A percentile compares a stretch with the other conserved stretches of the same genome.
These are phyloP conservation scores for Oreohelix idahoensis DNA, from an alignment of 1,140 invertebrate species.

Conservation along the genomic window DNA sequence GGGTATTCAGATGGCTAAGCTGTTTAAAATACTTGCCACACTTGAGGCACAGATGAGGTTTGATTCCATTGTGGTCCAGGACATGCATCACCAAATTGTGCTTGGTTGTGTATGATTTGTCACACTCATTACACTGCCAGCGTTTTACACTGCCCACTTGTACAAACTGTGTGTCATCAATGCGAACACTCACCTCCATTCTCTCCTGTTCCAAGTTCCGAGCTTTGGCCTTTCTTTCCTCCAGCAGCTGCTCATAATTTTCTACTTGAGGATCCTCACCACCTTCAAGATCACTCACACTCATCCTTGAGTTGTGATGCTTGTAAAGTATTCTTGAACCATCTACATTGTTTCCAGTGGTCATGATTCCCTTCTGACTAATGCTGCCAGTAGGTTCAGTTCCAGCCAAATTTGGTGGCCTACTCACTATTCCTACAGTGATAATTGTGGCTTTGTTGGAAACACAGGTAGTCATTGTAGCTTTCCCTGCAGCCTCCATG, in stretches of 20 bases:
- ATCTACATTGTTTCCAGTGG: slow-evolving; percentile 1
- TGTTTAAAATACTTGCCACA: slow-evolving; percentile 73
- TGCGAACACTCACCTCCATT: slow-evolving; percentile 59
- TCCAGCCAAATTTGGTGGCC: slow-evolving; percentile 16
- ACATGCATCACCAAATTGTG: slow-evolving; percentile 71
- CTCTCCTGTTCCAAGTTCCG: slow-evolving; percentile 45
- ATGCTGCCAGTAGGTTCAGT: slow-evolving; percentile 21
- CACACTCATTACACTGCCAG: slow-evolving; percentile 69
- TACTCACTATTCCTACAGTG: slow-evolving; percentile 62
- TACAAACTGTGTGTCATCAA: slow-evolving; percentile 65
- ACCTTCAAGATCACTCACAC: slow-evolving; percentile 3
- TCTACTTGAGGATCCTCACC: slow-evolving; percentile 8
- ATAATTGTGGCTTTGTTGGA: slow-evolving; percentile 60
- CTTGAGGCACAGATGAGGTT: slow-evolving; percentile 69
- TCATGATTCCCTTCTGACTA: slow-evolving; percentile 20
- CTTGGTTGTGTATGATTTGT: slow-evolving; percentile 71
- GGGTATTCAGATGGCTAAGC: slow-evolving; percentile 69
- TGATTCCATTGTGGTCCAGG: slow-evolving; percentile 69
- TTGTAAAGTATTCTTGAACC: background rate
- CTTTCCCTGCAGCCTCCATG: slow-evolving; percentile 58
- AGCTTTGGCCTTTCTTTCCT: slow-evolving; percentile 43
- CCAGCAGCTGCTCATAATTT: slow-evolving; percentile 43
- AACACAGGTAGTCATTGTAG: slow-evolving; percentile 63
- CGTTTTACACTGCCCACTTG: slow-evolving; percentile 63
- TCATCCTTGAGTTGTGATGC: background rate